Evolutionary conservation across 2,797 vertebrate genomes (phyloP).

Genomic region (Eutrigla gurnardus): DNA sequence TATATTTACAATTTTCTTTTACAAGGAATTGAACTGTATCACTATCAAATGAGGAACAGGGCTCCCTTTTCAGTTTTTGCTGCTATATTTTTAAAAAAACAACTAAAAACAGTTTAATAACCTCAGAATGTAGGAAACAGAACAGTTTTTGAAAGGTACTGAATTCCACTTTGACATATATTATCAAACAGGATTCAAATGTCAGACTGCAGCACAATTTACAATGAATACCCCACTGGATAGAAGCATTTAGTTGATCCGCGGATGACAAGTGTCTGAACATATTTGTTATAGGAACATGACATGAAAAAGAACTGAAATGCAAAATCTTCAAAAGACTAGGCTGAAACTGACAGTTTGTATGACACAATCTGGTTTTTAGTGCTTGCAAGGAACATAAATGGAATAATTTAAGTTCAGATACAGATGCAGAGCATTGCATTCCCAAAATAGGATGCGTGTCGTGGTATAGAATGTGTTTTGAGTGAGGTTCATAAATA

Average conservation of each 20-base stretch:
- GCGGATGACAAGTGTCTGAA: constrained; percentile 55
- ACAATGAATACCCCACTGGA: constrained; percentile 33
- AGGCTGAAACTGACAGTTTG: constrained; percentile 40
- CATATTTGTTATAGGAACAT: constrained; percentile 39
- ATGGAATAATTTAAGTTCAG: constrained; percentile 29
- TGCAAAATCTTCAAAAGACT: constrained; percentile 46
- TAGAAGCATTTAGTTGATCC: constrained; percentile 54
- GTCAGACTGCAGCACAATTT: constrained; percentile 41
- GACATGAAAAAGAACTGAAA: constrained; percentile 46
- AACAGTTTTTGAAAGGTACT: constrained; percentile 31
- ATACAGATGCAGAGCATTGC: constrained; percentile 26
- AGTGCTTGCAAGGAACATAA: constrained; percentile 10
- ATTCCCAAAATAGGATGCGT: constrained; percentile 34
- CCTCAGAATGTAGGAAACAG: background rate
- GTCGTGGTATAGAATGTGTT: constrained; percentile 26
- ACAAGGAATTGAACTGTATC: background rate
- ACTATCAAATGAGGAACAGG: background rate
- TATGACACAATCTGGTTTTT: constrained; percentile 30
- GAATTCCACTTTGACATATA: constrained; percentile 15
- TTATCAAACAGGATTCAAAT: constrained; percentile 21
- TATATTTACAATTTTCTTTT: too few relatives aligned
- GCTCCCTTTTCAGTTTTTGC: background rate
- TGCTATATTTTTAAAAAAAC: background rate
- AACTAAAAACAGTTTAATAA: background rate
- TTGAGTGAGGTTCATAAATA: constrained; percentile 31